Evolutionary conservation across 2,113 vertebrate genomes (phyloP).

Genomic region (Myrmecobius fasciatus): DNA sequence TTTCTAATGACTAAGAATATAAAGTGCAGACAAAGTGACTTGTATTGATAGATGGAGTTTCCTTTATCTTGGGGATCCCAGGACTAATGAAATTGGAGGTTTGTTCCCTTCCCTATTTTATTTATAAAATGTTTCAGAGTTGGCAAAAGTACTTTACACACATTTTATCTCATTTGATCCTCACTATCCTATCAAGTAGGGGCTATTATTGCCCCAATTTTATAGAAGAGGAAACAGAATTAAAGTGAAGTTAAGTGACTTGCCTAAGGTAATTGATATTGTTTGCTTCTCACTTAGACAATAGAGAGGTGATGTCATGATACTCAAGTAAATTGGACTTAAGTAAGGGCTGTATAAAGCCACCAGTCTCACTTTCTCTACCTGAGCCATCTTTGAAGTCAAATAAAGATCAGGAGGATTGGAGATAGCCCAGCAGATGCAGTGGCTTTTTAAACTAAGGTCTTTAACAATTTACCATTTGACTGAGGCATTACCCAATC

Average conservation of each 20-base stretch:
- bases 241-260: background rate
- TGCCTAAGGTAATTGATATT: background rate
- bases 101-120: background rate
- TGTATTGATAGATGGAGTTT: background rate
- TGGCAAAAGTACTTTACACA: background rate
- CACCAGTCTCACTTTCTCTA: no score
- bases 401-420: no score
- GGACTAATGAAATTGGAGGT: background rate
- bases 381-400: no score
- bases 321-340: no score
- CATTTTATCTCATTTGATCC: background rate
- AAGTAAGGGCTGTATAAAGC: no score
- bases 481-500: no score
- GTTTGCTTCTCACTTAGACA: no score
- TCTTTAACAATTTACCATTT: no score
- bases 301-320: no score
- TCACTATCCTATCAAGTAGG: background rate
- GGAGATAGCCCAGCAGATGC: no score
- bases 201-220: background rate
- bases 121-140: background rate
- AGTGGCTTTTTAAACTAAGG: no score
- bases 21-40: background rate
- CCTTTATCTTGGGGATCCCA: background rate
- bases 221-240: background rate
- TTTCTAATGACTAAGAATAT: background rate